Base-by-base conservation (phyloP, 2,888 invertebrate genomes). In the Lithophane ornitopus region DNA sequence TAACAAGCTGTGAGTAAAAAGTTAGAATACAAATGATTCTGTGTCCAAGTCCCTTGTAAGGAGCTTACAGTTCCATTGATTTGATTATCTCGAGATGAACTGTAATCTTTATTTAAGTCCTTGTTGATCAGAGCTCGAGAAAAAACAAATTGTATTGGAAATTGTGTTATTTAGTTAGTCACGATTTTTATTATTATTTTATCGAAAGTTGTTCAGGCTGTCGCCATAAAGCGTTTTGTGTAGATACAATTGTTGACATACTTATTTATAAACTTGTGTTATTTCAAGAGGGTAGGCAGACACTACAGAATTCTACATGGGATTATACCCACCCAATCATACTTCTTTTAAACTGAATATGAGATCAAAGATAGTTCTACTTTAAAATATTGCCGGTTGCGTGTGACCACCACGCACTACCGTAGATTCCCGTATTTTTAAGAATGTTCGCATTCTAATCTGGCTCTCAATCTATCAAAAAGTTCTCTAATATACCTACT, bases 41-140 rank as follows among this genome's bases (percentile, higher is more conserved):
- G 68, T 66, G 75, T 16, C 41, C 22, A 28, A 39, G 59, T 22
- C 41, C 26, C n/a, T 56, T 12, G 66, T 75, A 61, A 69, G 69
- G 12, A 3, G 62, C 65, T 76, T 70, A 76, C 61, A 14, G 19
- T 14, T n/a, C 56, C n/a, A 80, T 72, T 80, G 58, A 72, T 76
- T 81, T 82, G 22, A 76, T 76, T 85, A 82, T 70, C 28, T 44
- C 28, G 26, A 72, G 76, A 72, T 70, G 34, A 81, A 80, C 59
- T 61, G 41, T 76, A 73, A 82, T 80, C 85, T 71, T 26, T 56
- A 56, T n/a, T 46, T 12, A 59, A 80, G 54, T 54, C 68, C 19
- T 19, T 56, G 19, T 59, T 46, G 65, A 72, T 54, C 62, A 41
- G 41, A 12, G 19, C 26, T 68, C 6, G 54, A n/a, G 28, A 41